phyloP scores from a whole-genome alignment of 1,140 invertebrate species.

The Parapsyche elsis region DNA sequence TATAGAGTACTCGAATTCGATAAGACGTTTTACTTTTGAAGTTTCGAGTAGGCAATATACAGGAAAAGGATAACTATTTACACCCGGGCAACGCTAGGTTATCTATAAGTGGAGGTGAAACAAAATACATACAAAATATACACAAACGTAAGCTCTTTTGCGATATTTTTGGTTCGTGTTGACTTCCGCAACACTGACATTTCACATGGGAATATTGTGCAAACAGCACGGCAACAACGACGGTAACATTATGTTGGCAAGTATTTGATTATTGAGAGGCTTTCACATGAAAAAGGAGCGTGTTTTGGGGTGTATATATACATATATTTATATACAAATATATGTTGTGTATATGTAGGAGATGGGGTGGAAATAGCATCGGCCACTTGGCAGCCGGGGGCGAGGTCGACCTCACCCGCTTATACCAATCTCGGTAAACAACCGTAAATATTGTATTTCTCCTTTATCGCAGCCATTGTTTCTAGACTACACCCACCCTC shows the following conservation, averaged over 20 bases:
- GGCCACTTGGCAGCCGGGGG: slow-evolving; percentile 3
- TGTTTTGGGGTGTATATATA: background rate
- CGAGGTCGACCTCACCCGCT: background rate
- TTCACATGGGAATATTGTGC: slow-evolving; percentile 38
- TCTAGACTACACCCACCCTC: background rate
- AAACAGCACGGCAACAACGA: slow-evolving; percentile 34
- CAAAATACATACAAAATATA: background rate
- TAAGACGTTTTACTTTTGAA: too few species aligned
- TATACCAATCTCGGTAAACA: slow-evolving; percentile 28
- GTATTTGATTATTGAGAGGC: slow-evolving; percentile 39
- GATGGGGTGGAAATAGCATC: background rate
- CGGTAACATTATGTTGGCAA: slow-evolving; percentile 36
- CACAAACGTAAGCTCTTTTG: background rate
- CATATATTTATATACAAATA: too few species aligned
- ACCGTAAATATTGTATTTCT: slow-evolving; percentile 35
- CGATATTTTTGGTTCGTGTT: slow-evolving; percentile 34
- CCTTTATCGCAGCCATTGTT: slow-evolving; percentile 26
- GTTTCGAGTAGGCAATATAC: too few species aligned
- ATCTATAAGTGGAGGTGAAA: background rate
- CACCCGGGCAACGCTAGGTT: background rate
- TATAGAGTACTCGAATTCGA: too few species aligned
- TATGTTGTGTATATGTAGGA: too few species aligned
- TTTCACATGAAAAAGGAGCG: slow-evolving; percentile 30
- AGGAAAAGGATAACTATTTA: too few species aligned
- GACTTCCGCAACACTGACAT: slow-evolving; percentile 12